Conservation (phyloP, 1,140 invertebrate genomes). For the Holotrichia oblita region DNA sequence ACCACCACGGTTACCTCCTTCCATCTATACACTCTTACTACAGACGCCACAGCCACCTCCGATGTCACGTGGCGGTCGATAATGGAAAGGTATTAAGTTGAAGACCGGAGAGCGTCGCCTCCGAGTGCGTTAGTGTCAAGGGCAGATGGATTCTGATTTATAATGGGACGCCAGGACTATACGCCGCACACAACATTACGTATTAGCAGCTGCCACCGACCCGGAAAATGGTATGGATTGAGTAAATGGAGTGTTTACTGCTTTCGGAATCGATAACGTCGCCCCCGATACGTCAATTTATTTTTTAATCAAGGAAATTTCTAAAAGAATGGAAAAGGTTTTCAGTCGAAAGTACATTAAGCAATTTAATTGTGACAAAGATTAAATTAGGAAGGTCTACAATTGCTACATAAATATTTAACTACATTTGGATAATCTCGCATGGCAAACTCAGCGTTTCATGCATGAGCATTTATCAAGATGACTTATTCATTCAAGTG, state of each 20-base stretch:
- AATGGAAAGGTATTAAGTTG: slow-evolving; percentile 26
- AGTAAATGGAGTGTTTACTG: too few species aligned
- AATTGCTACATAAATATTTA: too few species aligned
- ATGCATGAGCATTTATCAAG: background rate
- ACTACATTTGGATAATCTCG: background rate
- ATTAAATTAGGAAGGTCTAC: too few species aligned
- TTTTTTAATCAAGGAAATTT: too few species aligned
- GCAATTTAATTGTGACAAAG: too few species aligned
- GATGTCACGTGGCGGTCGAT: slow-evolving; percentile 8
- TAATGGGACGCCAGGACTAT: background rate
- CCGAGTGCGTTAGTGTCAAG: slow-evolving; percentile 19
- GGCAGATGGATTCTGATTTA: slow-evolving; percentile 2
- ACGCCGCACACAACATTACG: too few species aligned
- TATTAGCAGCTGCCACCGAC: too few species aligned
- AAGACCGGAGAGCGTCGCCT: background rate
- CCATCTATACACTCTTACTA: background rate
- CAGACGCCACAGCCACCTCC: background rate
- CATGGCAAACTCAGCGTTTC: background rate
- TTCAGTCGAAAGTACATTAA: too few species aligned
- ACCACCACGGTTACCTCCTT: background rate
- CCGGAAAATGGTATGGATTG: too few species aligned
- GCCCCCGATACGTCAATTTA: too few species aligned
- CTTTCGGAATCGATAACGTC: too few species aligned
- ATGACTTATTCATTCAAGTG: background rate
- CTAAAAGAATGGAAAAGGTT: too few species aligned